phyloP scores from a whole-genome alignment of 35 echinoderm and acorn worm genomes.

The Lytechinus pictus region DNA sequence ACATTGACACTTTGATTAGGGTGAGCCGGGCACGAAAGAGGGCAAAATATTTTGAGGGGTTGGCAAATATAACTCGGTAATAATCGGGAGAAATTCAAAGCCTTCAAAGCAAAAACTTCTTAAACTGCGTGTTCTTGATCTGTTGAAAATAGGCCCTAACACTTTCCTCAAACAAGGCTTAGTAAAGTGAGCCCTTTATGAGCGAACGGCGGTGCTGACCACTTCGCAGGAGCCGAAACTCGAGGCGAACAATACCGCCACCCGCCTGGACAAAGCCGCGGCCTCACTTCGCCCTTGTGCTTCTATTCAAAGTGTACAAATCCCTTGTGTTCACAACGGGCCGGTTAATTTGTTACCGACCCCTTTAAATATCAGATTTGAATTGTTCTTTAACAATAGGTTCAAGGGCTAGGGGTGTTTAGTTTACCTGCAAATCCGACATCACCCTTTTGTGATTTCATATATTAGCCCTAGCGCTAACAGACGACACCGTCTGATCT shows the following conservation, averaged over 20 bases:
- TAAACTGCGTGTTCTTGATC: neutral
- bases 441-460: neutral
- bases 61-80: neutral
- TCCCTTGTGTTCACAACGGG: neutral
- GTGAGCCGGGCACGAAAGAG: neutral
- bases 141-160: conserved; percentile 2
- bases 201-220: neutral
- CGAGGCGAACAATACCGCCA: conserved; percentile 6
- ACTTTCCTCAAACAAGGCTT: conserved; percentile 32
- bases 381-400: neutral
- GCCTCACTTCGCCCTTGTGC: neutral
- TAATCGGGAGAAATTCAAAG: conserved; percentile 11
- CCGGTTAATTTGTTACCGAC: conserved; percentile 34
- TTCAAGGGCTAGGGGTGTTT: neutral
- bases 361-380: conserved; percentile 16
- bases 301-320: neutral
- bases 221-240: conserved; percentile 22
- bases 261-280: conserved; percentile 27
- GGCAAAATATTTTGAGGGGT: neutral
- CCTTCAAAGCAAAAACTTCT: neutral
- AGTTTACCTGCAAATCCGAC: neutral
- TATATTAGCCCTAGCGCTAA: neutral
- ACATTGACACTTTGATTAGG: neutral
- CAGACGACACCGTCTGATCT: neutral
- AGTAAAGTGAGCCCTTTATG: neutral